Evolutionary conservation across 2,888 invertebrate genomes (phyloP).

Genomic region (Leuctra nigra): DNA sequence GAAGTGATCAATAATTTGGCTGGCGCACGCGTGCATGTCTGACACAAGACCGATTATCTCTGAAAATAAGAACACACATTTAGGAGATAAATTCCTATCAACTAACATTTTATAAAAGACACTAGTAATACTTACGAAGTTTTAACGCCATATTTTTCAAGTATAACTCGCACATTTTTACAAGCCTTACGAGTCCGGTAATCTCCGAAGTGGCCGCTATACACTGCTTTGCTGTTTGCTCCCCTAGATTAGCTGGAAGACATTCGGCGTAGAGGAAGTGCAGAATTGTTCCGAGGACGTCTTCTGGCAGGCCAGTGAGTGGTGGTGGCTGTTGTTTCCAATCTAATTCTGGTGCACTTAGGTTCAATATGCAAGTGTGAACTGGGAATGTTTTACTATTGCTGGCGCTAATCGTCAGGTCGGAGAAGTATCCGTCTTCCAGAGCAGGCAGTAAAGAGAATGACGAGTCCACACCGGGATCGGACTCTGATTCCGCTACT

Average conservation of each 20-base stretch:
- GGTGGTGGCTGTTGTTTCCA: conserved; percentile 49
- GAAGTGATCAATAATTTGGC: conserved; percentile 53
- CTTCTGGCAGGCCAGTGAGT: conserved; percentile 50
- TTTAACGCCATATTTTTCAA: conserved; percentile 55
- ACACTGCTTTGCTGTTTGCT: conserved; percentile 51
- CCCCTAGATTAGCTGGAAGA: conserved; percentile 51
- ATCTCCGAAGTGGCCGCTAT: conserved; percentile 47
- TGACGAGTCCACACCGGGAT: conserved; percentile 45
- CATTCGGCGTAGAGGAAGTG: conserved; percentile 60
- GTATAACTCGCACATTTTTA: conserved; percentile 52
- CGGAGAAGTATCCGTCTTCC: conserved; percentile 58
- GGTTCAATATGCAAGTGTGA: conserved; percentile 48
- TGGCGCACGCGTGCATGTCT: conserved; percentile 56
- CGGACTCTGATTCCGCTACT: conserved; percentile 44
- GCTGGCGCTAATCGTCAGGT: conserved; percentile 46
- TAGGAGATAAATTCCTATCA: too few species aligned
- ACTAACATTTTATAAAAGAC: too few species aligned
- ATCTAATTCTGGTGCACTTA: conserved; percentile 50
- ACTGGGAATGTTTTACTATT: conserved; percentile 47
- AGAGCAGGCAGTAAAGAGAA: conserved; percentile 58
- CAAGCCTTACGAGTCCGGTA: conserved; percentile 49
- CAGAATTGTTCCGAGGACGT: conserved; percentile 53
- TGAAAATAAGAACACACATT: conserved; percentile 33
- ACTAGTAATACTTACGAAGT: conserved; percentile 48
- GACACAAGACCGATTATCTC: conserved; percentile 56